Conservation (phyloP, 2,797 vertebrate genomes). For the Clarias fuscus region DNA sequence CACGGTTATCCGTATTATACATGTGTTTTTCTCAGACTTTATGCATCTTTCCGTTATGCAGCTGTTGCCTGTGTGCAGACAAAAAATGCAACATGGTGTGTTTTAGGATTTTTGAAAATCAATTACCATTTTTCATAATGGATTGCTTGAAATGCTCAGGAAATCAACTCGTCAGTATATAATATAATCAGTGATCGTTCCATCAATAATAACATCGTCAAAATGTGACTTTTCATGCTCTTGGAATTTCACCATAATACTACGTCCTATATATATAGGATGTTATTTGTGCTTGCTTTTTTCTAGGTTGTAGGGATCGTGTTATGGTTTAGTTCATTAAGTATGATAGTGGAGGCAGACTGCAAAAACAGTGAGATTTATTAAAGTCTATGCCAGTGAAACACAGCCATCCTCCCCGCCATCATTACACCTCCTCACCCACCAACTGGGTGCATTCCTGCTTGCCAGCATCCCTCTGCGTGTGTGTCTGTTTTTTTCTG, state of each 20-base stretch:
- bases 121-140: no score
- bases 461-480: conserved; percentile 16
- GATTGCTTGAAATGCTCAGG: no score
- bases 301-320: conserved; percentile 13
- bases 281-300: conserved; percentile 18
- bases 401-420: conserved; percentile 22
- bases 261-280: background rate
- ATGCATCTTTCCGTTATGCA: no score
- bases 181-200: no score
- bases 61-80: no score
- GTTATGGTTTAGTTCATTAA: conserved; percentile 49
- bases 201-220: no score
- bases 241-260: background rate
- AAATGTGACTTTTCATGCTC: background rate
- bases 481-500: background rate
- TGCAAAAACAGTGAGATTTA: conserved; percentile 48
- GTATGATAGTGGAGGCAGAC: conserved; percentile 42
- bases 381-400: conserved; percentile 37
- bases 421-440: conserved; percentile 38
- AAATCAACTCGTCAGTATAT: no score
- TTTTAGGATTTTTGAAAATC: no score
- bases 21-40: no score
- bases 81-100: no score
- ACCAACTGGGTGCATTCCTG: conserved; percentile 30
- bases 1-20: no score